Conservation (phyloP, 2,888 invertebrate species). For the Hymenopus coronatus region DNA sequence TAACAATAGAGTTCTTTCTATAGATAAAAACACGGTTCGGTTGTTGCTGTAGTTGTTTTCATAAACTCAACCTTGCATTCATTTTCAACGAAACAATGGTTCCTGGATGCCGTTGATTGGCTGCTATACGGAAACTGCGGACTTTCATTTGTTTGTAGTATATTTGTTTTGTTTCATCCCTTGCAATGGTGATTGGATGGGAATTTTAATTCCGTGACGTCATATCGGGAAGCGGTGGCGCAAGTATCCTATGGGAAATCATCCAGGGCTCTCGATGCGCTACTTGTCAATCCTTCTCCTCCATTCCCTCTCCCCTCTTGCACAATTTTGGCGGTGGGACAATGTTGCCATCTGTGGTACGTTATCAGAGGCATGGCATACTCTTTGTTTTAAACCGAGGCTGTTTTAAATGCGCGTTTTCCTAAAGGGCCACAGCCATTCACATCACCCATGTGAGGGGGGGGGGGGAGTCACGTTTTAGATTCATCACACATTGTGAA, state of each 20-base stretch:
- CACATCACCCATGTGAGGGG: too few relatives aligned
- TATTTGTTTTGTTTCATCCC: not conserved
- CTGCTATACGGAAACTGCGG: not conserved
- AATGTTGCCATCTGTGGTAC: not conserved
- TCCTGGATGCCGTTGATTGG: not conserved
- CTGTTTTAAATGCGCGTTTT: too few relatives aligned
- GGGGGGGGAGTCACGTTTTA: too few relatives aligned
- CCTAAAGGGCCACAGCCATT: too few relatives aligned
- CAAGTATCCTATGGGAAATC: conserved; percentile 12
- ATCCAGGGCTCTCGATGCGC: not conserved
- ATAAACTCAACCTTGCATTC: not conserved
- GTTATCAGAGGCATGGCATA: too few relatives aligned
- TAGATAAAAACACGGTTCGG: not conserved
- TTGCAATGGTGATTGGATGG: conserved; percentile 3
- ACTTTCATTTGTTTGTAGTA: not conserved
- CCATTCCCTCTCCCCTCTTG: not conserved
- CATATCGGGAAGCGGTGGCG: not conserved
- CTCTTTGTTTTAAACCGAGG: too few relatives aligned
- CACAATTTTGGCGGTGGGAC: not conserved
- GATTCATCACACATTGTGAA: too few relatives aligned
- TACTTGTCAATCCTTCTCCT: not conserved
- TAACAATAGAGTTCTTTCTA: not conserved
- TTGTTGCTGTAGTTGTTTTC: not conserved
- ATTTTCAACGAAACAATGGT: not conserved
- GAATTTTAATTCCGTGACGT: conserved; percentile 18